Conservation (phyloP, 1,140 invertebrate species). For the Drosophila seguyi region DNA sequence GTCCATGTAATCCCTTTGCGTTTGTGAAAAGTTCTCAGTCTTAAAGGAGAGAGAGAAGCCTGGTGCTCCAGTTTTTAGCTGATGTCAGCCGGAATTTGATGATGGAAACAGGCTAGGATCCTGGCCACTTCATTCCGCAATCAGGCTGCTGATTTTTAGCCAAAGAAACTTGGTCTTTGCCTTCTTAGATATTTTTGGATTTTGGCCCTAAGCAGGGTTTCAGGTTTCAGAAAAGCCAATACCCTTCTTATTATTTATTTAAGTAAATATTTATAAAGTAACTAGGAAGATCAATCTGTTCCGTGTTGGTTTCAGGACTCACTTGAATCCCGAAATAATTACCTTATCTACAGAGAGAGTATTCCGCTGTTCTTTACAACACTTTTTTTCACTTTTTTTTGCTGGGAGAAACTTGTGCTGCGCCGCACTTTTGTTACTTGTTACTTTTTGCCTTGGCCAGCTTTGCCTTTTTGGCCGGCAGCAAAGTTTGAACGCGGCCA, state of each 20-base stretch:
- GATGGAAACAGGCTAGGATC: not conserved
- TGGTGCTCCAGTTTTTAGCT: constrained; percentile 23
- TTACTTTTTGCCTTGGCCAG: constrained; percentile 32
- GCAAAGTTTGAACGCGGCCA: constrained; percentile 35
- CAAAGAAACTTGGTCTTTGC: constrained; percentile 14
- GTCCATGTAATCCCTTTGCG: not conserved
- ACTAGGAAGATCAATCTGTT: not conserved
- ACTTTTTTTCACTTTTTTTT: not conserved
- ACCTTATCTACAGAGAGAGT: not conserved
- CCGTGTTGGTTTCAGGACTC: not conserved
- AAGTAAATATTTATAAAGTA: too few species aligned
- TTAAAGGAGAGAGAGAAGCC: too few species aligned
- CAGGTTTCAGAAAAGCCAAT: too few species aligned
- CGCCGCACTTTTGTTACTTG: constrained; percentile 45
- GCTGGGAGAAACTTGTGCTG: constrained; percentile 27
- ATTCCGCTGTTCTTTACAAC: not conserved
- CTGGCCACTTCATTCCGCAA: not conserved
- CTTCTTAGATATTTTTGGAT: too few species aligned
- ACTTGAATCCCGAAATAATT: not conserved
- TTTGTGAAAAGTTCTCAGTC: constrained; percentile 5
- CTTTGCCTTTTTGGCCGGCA: constrained; percentile 44
- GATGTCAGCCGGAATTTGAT: constrained; percentile 19
- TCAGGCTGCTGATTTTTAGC: constrained; percentile 36
- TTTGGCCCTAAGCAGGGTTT: too few species aligned
- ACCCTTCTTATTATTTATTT: not conserved